phyloP scores from a whole-genome alignment of 1,140 invertebrate species.

The Idris sp. region DNA sequence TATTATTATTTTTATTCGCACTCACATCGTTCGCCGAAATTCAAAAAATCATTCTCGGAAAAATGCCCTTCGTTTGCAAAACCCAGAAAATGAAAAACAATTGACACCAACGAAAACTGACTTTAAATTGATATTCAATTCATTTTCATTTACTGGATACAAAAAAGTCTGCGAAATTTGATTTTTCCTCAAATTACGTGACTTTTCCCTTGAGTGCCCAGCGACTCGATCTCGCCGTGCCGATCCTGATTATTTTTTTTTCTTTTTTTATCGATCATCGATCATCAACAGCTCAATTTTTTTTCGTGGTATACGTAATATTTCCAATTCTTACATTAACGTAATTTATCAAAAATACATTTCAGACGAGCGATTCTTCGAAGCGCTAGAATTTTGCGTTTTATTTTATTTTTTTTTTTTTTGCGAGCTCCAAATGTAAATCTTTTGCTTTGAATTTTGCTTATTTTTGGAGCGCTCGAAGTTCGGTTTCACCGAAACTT shows the following conservation, averaged over 20 bases:
- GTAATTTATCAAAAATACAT: slow-evolving; percentile 68
- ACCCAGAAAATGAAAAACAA: too few relatives aligned
- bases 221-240: slow-evolving; percentile 52
- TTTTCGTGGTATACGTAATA: slow-evolving; percentile 40
- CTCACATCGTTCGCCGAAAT: slow-evolving; percentile 28
- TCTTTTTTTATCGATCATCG: slow-evolving; percentile 41
- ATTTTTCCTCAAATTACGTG: too few relatives aligned
- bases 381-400: too few relatives aligned
- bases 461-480: too few relatives aligned
- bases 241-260: slow-evolving; percentile 38
- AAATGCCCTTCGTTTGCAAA: slow-evolving; percentile 56
- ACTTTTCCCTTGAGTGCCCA: slow-evolving; percentile 42
- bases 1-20: slow-evolving; percentile 14
- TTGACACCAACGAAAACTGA: too few relatives aligned
- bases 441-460: too few relatives aligned
- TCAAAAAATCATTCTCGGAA: slow-evolving; percentile 47
- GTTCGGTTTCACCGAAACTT: slow-evolving; percentile 57
- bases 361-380: slow-evolving; percentile 56
- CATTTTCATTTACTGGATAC: too few relatives aligned
- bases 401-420: too few relatives aligned
- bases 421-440: too few relatives aligned
- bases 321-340: slow-evolving; percentile 59
- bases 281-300: slow-evolving; percentile 47
- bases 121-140: too few relatives aligned
- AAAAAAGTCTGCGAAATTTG: slow-evolving; percentile 25